Evolutionary conservation across 2,888 invertebrate genomes (phyloP).

Genomic region (Pyralis farinalis): DNA sequence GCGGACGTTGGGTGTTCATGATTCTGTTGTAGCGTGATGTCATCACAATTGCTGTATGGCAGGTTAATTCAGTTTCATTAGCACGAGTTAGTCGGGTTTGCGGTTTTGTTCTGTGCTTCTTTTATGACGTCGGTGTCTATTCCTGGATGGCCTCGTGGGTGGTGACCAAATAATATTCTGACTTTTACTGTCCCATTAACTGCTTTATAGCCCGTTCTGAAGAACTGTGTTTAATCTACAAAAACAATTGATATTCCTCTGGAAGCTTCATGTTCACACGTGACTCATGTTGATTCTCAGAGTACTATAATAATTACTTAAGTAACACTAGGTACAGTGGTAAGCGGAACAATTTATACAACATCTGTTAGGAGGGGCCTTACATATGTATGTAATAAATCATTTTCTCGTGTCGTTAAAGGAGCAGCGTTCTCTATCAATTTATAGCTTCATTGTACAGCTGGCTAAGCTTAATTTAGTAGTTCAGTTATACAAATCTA

Average conservation of each 20-base stretch:
- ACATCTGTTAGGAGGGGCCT: neutral
- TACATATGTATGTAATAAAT: neutral
- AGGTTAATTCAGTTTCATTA: constrained; percentile 57
- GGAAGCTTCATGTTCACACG: too few species aligned
- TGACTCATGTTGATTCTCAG: too few species aligned
- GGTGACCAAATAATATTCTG: constrained; percentile 46
- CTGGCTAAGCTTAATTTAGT: too few species aligned
- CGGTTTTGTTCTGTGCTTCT: constrained; percentile 50
- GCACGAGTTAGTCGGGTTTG: constrained; percentile 46
- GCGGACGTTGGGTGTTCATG: neutral
- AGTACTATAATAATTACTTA: too few species aligned
- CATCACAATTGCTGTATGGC: constrained; percentile 40
- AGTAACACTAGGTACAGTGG: too few species aligned
- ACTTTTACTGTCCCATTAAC: constrained; percentile 53
- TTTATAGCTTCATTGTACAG: too few species aligned
- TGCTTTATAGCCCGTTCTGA: constrained; percentile 42
- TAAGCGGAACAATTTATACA: neutral
- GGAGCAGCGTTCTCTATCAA: neutral
- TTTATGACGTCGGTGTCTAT: constrained; percentile 60
- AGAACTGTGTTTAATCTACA: constrained; percentile 1
- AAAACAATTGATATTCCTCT: too few species aligned
- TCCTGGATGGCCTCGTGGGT: constrained; percentile 56
- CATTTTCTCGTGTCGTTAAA: neutral
- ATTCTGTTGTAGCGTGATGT: constrained; percentile 26
- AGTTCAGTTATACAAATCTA: too few species aligned